Conservation (phyloP, 2,888 invertebrate genomes). For the Nephrotoma guestfalica region DNA sequence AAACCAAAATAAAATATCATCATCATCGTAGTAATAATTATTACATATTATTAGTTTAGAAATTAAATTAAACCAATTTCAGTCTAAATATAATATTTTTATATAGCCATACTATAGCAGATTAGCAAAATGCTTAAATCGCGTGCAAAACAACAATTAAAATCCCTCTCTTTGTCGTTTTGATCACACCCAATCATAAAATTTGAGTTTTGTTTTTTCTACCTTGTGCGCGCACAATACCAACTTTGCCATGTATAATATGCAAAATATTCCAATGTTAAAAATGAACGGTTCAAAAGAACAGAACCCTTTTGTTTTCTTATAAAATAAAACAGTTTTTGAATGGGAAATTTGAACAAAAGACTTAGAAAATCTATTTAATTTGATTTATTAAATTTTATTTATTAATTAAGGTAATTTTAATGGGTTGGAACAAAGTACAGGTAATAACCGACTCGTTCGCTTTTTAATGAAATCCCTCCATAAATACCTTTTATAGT, state of each 20-base stretch:
- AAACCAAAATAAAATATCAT: not conserved
- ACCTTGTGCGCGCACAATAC: not conserved
- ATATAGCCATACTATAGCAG: not conserved
- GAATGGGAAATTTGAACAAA: not conserved
- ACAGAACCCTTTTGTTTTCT: not conserved
- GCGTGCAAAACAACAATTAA: not conserved
- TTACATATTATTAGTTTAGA: not conserved
- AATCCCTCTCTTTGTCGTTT: not conserved
- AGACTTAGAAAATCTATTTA: not conserved
- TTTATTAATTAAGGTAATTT: not conserved
- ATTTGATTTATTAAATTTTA: not conserved
- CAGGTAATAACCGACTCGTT: not conserved
- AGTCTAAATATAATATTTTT: not conserved
- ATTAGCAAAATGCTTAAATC: not conserved
- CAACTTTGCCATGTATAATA: not conserved
- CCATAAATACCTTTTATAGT: no score
- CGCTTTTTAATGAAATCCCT: no score
- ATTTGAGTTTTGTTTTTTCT: not conserved
- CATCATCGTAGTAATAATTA: not conserved
- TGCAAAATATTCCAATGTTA: not conserved
- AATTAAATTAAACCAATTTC: not conserved
- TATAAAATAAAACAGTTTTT: not conserved
- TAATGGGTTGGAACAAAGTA: not conserved
- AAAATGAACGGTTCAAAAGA: not conserved
- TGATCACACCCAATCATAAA: not conserved